These are phyloP conservation scores for Andrena flavipes DNA, from an alignment of 2,888 invertebrate genomes.

Conservation along the genomic window DNA sequence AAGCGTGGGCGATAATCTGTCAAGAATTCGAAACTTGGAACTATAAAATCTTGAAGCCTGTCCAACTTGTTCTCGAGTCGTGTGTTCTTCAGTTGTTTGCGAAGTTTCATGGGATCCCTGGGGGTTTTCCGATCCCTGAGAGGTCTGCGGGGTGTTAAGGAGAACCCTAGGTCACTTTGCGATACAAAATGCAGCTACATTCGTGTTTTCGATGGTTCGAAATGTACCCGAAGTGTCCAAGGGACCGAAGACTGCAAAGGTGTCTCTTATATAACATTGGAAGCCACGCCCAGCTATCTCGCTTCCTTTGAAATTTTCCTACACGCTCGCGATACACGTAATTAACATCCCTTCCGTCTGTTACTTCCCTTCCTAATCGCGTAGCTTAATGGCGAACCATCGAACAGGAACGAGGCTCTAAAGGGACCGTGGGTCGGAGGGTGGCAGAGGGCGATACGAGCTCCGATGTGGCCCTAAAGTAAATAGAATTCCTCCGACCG, in stretches of 20 bases:
- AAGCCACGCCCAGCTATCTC: too few relatives aligned
- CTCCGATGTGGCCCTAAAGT: slow-evolving; percentile 62
- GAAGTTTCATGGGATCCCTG: too few relatives aligned
- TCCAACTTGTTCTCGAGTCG: background rate
- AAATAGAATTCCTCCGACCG: slow-evolving; percentile 73
- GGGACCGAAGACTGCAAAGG: too few relatives aligned
- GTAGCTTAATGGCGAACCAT: slow-evolving; percentile 5
- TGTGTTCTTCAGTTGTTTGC: too few relatives aligned
- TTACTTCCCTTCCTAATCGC: slow-evolving; percentile 7
- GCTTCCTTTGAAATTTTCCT: background rate
- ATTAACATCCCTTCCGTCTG: background rate
- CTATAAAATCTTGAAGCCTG: background rate
- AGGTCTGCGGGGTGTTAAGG: too few relatives aligned
- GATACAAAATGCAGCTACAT: too few relatives aligned
- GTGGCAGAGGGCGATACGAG: slow-evolving; percentile 6
- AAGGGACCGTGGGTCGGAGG: background rate
- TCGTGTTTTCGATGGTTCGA: too few relatives aligned
- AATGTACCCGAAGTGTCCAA: too few relatives aligned
- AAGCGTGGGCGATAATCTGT: background rate
- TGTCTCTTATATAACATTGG: too few relatives aligned
- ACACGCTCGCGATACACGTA: background rate
- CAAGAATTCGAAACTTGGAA: background rate
- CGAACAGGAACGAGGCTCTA: slow-evolving; percentile 1
- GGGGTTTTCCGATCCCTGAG: too few relatives aligned
- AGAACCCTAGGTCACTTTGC: too few relatives aligned